Base-by-base conservation (phyloP, 2,797 vertebrate genomes). In the Gephyroberyx darwinii region DNA sequence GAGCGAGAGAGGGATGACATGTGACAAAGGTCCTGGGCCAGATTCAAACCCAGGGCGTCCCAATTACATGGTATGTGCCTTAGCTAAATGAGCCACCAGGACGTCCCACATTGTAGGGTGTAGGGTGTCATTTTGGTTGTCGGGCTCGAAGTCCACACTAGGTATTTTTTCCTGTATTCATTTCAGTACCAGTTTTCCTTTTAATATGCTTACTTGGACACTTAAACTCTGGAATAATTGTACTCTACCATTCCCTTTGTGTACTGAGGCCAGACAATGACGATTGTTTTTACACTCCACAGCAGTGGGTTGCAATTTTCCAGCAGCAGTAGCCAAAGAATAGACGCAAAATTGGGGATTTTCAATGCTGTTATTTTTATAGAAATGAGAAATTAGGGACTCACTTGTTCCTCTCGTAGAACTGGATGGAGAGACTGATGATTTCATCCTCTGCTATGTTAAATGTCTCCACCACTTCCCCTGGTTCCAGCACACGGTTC, bases 371-470 rank as follows among this genome's bases (percentile, higher is more conserved):
- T 26, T 53, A 41, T 39, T 9, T 5, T 43, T 9, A 35, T 33
- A n/a, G 17, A 20, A 54, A 26, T 4, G 16, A 64, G 8, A 70
- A 47, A 48, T 8, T 2, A 52, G n/a, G 2, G 19, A 85, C 94
- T 93, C 92, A 96, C 98, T 95, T 97, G 90, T 94, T 98, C 90
- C 96, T 96, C 89, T 99, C 96, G 77, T 97, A 98, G 93, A 99
- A 99, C 93, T 99, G 97, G 91, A 99, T 99, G 85, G 98, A 99
- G 85, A 99, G 95, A 87, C 98, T 99, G 95, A 99, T 99, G 90
- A 99, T 98, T 92, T 99, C 98, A 83, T 99, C 98, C 86, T 99
- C 98, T 12, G 98, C 96, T 80, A 99, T 98, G 93, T 98, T 98
- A 88, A 97, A 96, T 84, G 98, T 98, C 91, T 99, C 98, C 93